Percentiles rank a stretch among this genome's conserved stretches.
phyloP scores from a whole-genome alignment of 2,113 vertebrate species.

The Epinephelus fuscoguttatus region DNA sequence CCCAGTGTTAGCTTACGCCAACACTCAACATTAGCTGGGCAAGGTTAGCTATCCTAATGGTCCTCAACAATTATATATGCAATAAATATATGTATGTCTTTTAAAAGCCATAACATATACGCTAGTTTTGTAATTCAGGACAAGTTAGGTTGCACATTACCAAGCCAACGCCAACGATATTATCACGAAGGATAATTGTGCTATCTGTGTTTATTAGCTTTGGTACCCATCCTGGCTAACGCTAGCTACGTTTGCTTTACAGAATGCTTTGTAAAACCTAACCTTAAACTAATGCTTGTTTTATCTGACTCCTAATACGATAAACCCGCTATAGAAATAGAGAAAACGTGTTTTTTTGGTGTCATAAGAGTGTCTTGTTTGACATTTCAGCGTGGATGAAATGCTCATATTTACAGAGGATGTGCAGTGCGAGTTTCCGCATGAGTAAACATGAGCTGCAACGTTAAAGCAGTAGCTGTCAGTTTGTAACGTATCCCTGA shows the following conservation, averaged over 20 bases:
- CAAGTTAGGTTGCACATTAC: not conserved
- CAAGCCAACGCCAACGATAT: not conserved
- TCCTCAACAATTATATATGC: not conserved
- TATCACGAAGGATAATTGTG: not conserved
- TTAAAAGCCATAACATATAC: not conserved
- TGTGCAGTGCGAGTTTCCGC: not conserved
- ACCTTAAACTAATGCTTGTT: not conserved
- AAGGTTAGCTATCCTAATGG: no score
- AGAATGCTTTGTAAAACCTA: not conserved
- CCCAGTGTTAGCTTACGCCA: constrained; percentile 1
- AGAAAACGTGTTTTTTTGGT: not conserved
- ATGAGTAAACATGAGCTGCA: not conserved
- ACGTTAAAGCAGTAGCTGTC: not conserved
- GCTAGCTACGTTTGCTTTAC: not conserved
- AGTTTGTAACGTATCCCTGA: not conserved
- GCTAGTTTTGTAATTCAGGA: not conserved
- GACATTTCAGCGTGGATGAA: not conserved
- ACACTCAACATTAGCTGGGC: not conserved
- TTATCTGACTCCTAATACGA: no score
- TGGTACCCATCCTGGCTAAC: constrained; percentile 2
- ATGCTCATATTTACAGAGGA: not conserved
- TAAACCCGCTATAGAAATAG: fast-evolving
- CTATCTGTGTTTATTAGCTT: not conserved
- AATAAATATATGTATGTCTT: not conserved
- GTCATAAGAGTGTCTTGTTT: not conserved